These are phyloP conservation scores for Alloplasta piceator DNA, from an alignment of 2,888 invertebrate species.

Conservation along the genomic window DNA sequence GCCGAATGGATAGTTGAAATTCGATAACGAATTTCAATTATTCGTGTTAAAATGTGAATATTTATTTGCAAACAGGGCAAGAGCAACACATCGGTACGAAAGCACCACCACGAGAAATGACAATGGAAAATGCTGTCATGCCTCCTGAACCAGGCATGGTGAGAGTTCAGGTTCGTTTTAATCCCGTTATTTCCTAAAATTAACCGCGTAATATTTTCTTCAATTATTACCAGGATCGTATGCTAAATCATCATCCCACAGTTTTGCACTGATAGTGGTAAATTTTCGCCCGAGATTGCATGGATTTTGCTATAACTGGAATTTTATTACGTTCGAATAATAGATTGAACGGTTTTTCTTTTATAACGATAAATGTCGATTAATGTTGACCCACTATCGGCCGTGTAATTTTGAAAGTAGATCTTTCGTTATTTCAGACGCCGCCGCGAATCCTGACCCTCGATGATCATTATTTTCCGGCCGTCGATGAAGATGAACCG, in stretches of 20 bases:
- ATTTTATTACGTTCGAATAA: slow-evolving; percentile 20
- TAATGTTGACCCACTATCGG: slow-evolving; percentile 10
- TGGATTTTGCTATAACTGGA: slow-evolving; percentile 8
- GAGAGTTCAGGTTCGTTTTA: slow-evolving; percentile 86
- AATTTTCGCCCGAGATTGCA: slow-evolving; percentile 35
- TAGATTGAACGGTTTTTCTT: slow-evolving; percentile 5
- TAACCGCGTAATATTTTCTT: slow-evolving; percentile 60
- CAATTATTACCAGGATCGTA: slow-evolving; percentile 51
- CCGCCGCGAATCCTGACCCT: slow-evolving; percentile 95
- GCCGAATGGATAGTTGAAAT: not conserved
- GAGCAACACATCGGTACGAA: slow-evolving; percentile 87
- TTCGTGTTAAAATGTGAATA: not conserved
- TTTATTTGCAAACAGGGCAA: slow-evolving; percentile 83
- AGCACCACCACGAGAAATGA: slow-evolving; percentile 94
- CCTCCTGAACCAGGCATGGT: slow-evolving; percentile 88
- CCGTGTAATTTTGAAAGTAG: not conserved
- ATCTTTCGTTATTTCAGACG: slow-evolving; percentile 85
- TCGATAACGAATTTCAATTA: not conserved
- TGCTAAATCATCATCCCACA: slow-evolving; percentile 9
- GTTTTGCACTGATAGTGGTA: slow-evolving; percentile 50
- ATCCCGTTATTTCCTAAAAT: slow-evolving; percentile 47
- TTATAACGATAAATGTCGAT: slow-evolving; percentile 42
- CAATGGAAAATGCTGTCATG: slow-evolving; percentile 92
- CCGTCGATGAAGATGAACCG: slow-evolving; percentile 85
- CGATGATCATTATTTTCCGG: slow-evolving; percentile 92